Conservation (phyloP, 1,140 invertebrate species). For the Acyrthosiphon pisum region DNA sequence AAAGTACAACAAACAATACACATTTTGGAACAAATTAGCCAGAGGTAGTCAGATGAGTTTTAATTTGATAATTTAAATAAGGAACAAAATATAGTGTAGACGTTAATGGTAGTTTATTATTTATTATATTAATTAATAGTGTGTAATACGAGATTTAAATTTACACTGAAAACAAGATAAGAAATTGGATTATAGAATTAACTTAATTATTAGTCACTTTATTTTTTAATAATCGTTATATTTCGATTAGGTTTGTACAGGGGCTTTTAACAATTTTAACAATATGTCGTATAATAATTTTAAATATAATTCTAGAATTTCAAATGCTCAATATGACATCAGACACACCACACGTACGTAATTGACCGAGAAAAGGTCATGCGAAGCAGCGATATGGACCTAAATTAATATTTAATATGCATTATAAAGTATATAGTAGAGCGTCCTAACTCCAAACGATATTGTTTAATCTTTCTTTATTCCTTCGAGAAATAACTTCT, state of each 20-base stretch:
- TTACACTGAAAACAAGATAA: background rate
- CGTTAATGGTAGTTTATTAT: background rate
- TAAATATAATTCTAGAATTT: no score
- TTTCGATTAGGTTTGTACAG: background rate
- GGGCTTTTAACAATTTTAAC: background rate
- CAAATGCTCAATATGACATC: no score
- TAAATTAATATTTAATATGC: background rate
- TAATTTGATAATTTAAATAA: no score
- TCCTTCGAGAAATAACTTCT: background rate
- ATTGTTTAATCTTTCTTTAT: background rate
- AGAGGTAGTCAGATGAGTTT: background rate
- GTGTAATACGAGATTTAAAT: no score
- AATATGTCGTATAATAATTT: background rate
- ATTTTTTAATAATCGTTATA: background rate
- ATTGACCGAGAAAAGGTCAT: no score
- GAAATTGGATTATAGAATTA: background rate
- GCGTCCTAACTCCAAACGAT: background rate
- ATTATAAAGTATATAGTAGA: no score
- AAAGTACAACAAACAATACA: no score
- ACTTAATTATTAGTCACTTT: background rate
- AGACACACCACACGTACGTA: no score
- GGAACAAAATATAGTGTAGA: no score
- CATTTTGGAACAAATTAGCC: background rate
- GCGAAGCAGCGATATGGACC: background rate
- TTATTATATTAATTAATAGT: background rate